Evolutionary conservation across 2,113 vertebrate genomes (phyloP).

Genomic region (Hydrochoerus hydrochaeris): DNA sequence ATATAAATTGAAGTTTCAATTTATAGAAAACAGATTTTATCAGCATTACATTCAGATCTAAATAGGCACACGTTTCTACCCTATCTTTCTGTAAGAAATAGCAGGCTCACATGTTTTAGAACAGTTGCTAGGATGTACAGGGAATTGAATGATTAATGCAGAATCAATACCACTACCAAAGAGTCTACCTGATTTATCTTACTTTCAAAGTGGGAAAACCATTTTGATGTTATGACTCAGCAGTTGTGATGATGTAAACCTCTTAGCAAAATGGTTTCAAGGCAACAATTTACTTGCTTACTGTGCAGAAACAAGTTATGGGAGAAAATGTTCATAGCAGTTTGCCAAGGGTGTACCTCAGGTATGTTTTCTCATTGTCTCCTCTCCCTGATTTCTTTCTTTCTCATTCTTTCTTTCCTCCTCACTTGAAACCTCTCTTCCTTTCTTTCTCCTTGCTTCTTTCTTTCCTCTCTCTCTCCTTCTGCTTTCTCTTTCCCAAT

Average conservation of each 20-base stretch:
- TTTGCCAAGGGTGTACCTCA: background rate
- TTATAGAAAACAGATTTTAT: background rate
- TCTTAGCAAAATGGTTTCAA: conserved; percentile 58
- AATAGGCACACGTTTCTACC: background rate
- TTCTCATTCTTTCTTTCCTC: background rate
- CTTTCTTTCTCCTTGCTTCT: background rate
- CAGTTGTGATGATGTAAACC: conserved; percentile 57
- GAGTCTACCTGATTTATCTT: conserved; percentile 60
- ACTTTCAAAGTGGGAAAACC: conserved; percentile 59
- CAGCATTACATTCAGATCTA: conserved; percentile 7
- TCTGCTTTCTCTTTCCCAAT: background rate
- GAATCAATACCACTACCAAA: conserved; percentile 55
- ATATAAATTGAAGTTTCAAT: background rate
- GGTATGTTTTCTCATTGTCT: background rate
- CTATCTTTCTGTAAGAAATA: conserved; percentile 30
- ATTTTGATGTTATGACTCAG: conserved; percentile 67
- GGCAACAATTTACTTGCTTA: conserved; percentile 48
- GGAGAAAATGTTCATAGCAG: conserved; percentile 37
- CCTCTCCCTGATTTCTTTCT: background rate
- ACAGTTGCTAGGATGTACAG: background rate
- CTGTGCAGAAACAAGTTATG: conserved; percentile 21
- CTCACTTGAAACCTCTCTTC: background rate
- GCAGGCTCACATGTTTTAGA: background rate
- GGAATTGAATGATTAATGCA: conserved; percentile 62
- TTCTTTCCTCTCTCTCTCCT: background rate